Base-by-base conservation (phyloP, 92 coral and sea anemone genomes). In the Siderastrea radians region DNA sequence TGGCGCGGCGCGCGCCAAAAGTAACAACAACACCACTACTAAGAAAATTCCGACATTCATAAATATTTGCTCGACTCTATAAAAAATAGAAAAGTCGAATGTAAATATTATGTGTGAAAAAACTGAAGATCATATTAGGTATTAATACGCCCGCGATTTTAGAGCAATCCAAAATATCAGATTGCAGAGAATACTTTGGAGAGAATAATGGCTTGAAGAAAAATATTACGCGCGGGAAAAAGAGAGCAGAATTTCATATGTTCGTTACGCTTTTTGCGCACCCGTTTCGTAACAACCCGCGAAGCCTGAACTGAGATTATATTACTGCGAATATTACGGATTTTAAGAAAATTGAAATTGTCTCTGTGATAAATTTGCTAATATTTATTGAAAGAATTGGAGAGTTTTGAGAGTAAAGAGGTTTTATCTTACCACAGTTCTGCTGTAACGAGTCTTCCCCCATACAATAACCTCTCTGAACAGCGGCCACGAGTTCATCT, bases 401-500 rank as follows among this genome's bases (percentile, higher is more conserved):
- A 26, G 49, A 26, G 6, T 43, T 13, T 1, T 5, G 66, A 61
- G 14, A 61, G 19, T 5, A 1, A 61, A 13, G 4, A 11, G 66
- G 7, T 38, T 38, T 67, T 38, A 38, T 5, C 87, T 84, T 84
- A 84, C 87, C 87, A 10, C 87, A 84, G 10, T 62, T 65, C 11
- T 62, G 70, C 13, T 19, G 58, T 49, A 60, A 4, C n/a, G 78
- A 19, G 38, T 63, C 73, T 9, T 50, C 66, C 48, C 66, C 85
- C 8, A 49, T 46, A 93, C 98, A 74, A 72, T 67, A 13, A 43
- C 78, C 57, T 86, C 94, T 54, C 79, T 78, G 14, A 66, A 85
- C 43, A 55, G 78, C 54, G 63, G 90, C 61, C 10, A 68, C 67
- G 5, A 59, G 51, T 12, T 55, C 44, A 17, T 85, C 77, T 15